Percentiles rank a stretch among this genome's conserved stretches.
These are phyloP conservation scores for Eremobia ochroleuca DNA, from an alignment of 2,888 invertebrate genomes.

Conservation along the genomic window DNA sequence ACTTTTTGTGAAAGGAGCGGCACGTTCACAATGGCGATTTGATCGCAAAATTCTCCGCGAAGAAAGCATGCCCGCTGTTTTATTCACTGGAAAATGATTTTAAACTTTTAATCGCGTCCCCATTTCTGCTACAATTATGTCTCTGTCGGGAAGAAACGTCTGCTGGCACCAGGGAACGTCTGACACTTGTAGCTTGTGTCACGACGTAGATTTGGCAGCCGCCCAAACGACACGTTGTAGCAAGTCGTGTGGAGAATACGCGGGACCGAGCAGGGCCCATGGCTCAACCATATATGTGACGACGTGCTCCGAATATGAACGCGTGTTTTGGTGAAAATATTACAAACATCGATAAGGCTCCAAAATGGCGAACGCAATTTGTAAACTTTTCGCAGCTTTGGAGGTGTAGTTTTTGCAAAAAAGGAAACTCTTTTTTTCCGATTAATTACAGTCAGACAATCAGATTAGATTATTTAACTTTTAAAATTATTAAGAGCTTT, in stretches of 20 bases:
- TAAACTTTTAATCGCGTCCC: slow-evolving; percentile 77
- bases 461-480: slow-evolving; percentile 5
- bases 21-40: slow-evolving; percentile 63
- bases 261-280: slow-evolving; percentile 32
- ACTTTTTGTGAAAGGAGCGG: slow-evolving; percentile 52
- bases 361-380: slow-evolving; percentile 15
- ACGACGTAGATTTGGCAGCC: slow-evolving; percentile 80
- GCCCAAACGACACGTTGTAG: slow-evolving; percentile 77
- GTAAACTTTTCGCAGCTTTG: slow-evolving; percentile 7
- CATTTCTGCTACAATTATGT: slow-evolving; percentile 83
- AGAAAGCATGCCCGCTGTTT: slow-evolving; percentile 54
- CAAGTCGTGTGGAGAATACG: slow-evolving; percentile 70
- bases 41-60: slow-evolving; percentile 20
- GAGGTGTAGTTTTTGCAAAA: not conserved
- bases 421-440: not conserved
- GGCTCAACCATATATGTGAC: slow-evolving; percentile 55
- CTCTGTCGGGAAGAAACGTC: slow-evolving; percentile 78
- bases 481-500: not conserved
- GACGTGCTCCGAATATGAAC: slow-evolving; percentile 70
- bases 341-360: slow-evolving; percentile 49
- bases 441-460: not conserved
- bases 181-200: slow-evolving; percentile 87
- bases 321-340: slow-evolving; percentile 60
- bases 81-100: slow-evolving; percentile 69
- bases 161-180: slow-evolving; percentile 74